Conservation (phyloP, 2,113 vertebrate species). For the Nipponia nippon region DNA sequence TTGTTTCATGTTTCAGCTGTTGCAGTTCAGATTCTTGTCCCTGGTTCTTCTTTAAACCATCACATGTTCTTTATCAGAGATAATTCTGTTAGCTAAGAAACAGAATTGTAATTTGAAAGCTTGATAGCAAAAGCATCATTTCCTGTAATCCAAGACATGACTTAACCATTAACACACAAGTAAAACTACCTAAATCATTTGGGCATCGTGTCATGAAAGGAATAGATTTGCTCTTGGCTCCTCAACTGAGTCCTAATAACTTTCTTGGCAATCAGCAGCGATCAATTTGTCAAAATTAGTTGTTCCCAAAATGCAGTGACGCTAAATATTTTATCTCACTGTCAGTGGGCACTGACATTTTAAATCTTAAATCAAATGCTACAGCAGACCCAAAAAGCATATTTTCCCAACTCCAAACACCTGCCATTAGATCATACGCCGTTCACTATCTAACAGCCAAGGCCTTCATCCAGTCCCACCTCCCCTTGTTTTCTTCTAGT, state of each 20-base stretch:
- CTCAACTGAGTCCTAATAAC: background rate
- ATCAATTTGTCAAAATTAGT: slow-evolving; percentile 46
- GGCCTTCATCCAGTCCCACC: background rate
- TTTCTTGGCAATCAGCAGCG: slow-evolving; percentile 16
- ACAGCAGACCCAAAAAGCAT: background rate
- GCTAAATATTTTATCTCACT: background rate
- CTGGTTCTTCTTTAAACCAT: background rate
- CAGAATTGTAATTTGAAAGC: slow-evolving; percentile 24
- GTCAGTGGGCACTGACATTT: background rate
- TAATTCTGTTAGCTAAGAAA: slow-evolving; percentile 15
- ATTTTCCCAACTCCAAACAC: background rate
- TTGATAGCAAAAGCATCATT: slow-evolving; percentile 25
- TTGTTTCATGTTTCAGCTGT: background rate
- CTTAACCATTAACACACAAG: slow-evolving; percentile 1
- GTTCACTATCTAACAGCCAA: background rate
- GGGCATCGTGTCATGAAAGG: background rate
- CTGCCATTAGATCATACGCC: background rate
- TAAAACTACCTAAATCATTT: slow-evolving; percentile 12
- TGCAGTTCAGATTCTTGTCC: background rate
- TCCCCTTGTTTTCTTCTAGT: slow-evolving; percentile 7
- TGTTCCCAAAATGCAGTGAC: background rate
- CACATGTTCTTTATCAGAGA: slow-evolving; percentile 36
- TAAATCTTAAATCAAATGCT: background rate
- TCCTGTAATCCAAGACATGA: slow-evolving; percentile 21
- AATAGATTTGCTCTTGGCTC: slow-evolving; percentile 36